Base-by-base conservation (phyloP, 2,888 invertebrate species). In the Gonocerus acuteangulatus region DNA sequence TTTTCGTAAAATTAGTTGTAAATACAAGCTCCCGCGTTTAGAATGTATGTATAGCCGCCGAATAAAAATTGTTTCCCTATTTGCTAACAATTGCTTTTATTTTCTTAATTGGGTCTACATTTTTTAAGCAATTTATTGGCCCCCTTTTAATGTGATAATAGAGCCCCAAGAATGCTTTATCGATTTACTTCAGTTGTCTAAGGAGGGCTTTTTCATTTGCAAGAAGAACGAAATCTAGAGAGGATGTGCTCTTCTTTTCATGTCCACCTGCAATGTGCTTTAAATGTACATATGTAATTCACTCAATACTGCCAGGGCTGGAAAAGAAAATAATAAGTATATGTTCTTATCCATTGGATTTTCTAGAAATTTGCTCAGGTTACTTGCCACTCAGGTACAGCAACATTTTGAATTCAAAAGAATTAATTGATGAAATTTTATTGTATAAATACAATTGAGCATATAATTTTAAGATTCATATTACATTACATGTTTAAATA, bases 1-100 rank as follows among this genome's bases (percentile, higher is more conserved):
- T 64, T 62, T 58, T 64, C 64, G 59, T 62, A 63, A 61, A 62
- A 61, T 63, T 63, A 64, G 64, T 64, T 64, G 64, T 64, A 64
- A 54, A 64, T 64, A 64, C 57, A 49, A 45, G 27, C 51, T 60
- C 47, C 60, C 57, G 48, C 58, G 56, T 56, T 56, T 56, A 36
- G 36, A 39, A 27, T 44, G 32, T 56, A 56, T 60, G 59, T 60
- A 60, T 48, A 60, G 59, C 59, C 59, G 59, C 56, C 42, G 49
- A 60, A 60, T 49, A 60, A 60, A n/a, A 49, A 22, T 22, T 22
- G 11, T 60, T 60, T 60, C 48, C 42, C 45, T 49, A 48, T 49
- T 48, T 60, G 36, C 48, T 45, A 39, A 18, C 47, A 36, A 22
- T 47, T 58, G 47, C 48, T 58, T 58, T 48, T 36, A 36, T 48